Evolutionary conservation across 2,797 vertebrate species (phyloP).

Genomic region (Mallotus villosus): DNA sequence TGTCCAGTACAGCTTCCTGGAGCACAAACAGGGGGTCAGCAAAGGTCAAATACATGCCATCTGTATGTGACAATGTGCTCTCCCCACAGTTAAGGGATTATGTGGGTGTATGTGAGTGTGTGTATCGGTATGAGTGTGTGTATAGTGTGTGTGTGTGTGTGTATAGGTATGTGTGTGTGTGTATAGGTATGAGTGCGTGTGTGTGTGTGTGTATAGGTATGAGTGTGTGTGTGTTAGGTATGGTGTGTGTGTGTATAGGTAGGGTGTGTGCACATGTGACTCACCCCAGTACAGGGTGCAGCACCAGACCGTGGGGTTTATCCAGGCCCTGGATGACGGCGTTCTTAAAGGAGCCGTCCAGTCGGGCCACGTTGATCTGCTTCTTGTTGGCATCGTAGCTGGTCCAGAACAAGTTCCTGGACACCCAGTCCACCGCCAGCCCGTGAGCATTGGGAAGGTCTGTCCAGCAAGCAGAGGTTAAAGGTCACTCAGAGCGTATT

Average conservation of each 20-base stretch:
- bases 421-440: constrained; percentile 95
- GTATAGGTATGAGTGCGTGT: background rate
- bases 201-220: constrained; percentile 5
- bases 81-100: background rate
- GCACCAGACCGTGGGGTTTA: constrained; percentile 90
- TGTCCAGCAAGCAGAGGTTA: constrained; percentile 44
- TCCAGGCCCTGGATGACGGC: constrained; percentile 93
- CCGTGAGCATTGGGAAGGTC: constrained; percentile 94
- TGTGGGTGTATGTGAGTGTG: background rate
- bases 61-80: background rate
- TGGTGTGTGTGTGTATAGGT: constrained; percentile 6
- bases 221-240: no score
- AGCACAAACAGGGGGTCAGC: background rate
- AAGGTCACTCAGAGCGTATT: background rate
- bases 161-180: no score
- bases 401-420: constrained; percentile 97
- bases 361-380: constrained; percentile 94
- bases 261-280: constrained; percentile 42
- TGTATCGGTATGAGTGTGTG: background rate
- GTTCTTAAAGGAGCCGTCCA: constrained; percentile 97
- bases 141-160: constrained; percentile 8
- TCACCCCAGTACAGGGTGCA: constrained; percentile 88
- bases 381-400: constrained; percentile 95
- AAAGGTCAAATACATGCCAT: background rate
- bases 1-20: constrained; percentile 95